Percentiles rank a stretch among this genome's conserved stretches.
Conservation (phyloP, 1,140 invertebrate genomes). For the Sycophaga agraensis region DNA sequence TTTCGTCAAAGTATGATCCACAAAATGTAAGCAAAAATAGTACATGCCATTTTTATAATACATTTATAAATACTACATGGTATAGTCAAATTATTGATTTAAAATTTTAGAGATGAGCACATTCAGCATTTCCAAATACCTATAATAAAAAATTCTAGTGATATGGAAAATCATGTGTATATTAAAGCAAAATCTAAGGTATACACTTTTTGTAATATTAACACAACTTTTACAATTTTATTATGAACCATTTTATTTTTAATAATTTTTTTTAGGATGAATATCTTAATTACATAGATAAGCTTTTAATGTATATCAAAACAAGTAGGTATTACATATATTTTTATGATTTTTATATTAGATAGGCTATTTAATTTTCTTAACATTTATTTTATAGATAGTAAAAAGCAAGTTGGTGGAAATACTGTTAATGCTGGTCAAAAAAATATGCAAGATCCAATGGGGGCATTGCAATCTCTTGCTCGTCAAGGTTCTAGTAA, state of each 20-base stretch:
- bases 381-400: neutral
- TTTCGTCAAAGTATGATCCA: conserved; percentile 75
- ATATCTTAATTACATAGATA: conserved; percentile 82
- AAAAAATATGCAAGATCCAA: conserved; percentile 71
- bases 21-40: conserved; percentile 68
- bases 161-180: conserved; percentile 93
- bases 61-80: neutral
- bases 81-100: neutral
- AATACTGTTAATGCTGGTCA: conserved; percentile 33
- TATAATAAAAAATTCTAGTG: conserved; percentile 76
- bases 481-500: neutral
- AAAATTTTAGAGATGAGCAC: conserved; percentile 74
- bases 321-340: conserved; percentile 65
- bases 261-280: conserved; percentile 67
- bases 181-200: conserved; percentile 81
- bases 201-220: conserved; percentile 2
- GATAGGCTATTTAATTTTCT: neutral
- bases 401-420: neutral
- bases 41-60: conserved; percentile 11
- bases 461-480: conserved; percentile 68
- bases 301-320: conserved; percentile 84
- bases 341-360: neutral
- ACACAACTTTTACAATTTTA: no score
- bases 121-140: conserved; percentile 78
- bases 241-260: no score